These are phyloP conservation scores for Hetaerina americana DNA, from an alignment of 1,140 invertebrate genomes.

Conservation along the genomic window DNA sequence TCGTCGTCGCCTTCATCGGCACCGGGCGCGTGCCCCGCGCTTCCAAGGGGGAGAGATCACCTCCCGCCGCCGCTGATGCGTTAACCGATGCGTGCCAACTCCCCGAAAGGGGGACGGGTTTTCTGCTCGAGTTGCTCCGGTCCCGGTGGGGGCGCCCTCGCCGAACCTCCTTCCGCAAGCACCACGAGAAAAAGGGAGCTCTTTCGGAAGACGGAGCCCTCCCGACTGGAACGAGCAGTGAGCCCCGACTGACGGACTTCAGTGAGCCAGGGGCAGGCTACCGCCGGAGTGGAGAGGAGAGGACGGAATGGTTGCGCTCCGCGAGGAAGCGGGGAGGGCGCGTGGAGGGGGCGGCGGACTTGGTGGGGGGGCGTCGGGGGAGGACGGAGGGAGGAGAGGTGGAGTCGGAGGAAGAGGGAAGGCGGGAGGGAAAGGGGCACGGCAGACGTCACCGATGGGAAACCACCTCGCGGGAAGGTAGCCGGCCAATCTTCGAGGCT, in stretches of 20 bases:
- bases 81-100: not conserved
- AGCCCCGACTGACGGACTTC: not conserved
- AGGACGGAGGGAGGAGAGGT: not conserved
- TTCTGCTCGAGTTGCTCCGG: not conserved
- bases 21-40: not conserved
- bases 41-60: not conserved
- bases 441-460: not conserved
- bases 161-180: no score
- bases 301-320: not conserved
- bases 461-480: not conserved
- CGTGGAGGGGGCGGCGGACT: not conserved
- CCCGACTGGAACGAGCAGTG: not conserved
- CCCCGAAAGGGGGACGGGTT: not conserved
- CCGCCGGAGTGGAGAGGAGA: not conserved
- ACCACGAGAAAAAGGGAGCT: not conserved
- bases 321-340: not conserved
- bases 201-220: not conserved
- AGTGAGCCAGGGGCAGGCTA: not conserved
- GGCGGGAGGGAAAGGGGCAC: not conserved
- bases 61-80: not conserved
- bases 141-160: not conserved
- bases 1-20: not conserved
- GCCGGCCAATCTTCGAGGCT: not conserved
- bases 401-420: not conserved
- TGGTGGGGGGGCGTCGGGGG: not conserved